A percentile compares a stretch with the other conserved stretches of the same genome.
Conservation (phyloP, 1,140 invertebrate species). For the Camponotus floridanus region DNA sequence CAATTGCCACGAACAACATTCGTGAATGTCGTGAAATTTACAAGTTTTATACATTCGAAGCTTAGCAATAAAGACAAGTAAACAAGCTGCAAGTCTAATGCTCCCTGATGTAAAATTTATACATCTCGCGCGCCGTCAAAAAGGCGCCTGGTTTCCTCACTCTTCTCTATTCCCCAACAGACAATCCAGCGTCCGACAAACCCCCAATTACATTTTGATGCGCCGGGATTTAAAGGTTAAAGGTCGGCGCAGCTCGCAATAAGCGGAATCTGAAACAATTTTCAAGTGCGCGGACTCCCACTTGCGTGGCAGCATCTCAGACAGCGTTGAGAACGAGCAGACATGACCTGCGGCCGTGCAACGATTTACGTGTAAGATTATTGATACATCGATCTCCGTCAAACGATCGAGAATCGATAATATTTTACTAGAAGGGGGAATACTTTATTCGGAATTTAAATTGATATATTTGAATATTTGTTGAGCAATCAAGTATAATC, state of each 20-base stretch:
- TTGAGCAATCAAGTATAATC: background rate
- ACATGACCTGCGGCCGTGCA: background rate
- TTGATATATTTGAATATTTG: background rate
- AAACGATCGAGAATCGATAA: background rate
- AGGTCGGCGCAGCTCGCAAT: conserved; percentile 51
- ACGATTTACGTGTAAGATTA: conserved; percentile 32
- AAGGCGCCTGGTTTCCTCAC: background rate
- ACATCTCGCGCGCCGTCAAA: background rate
- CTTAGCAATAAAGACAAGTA: conserved; percentile 69
- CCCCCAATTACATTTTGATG: conserved; percentile 75
- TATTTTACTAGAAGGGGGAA: background rate
- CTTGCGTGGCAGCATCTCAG: background rate
- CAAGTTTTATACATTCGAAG: conserved; percentile 61
- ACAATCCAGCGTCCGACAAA: conserved; percentile 27
- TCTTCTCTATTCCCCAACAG: background rate
- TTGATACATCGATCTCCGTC: background rate
- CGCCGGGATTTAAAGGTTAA: conserved; percentile 73
- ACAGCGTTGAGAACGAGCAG: conserved; percentile 12
- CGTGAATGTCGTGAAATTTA: conserved; percentile 69
- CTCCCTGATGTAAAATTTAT: conserved; percentile 61
- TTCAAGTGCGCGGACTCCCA: conserved; percentile 49
- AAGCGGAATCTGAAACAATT: conserved; percentile 68
- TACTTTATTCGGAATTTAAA: background rate
- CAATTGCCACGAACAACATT: conserved; percentile 56
- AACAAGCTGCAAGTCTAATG: conserved; percentile 61